phyloP scores from a whole-genome alignment of 2,797 vertebrate species.

The Alcedo quadribrachys region DNA sequence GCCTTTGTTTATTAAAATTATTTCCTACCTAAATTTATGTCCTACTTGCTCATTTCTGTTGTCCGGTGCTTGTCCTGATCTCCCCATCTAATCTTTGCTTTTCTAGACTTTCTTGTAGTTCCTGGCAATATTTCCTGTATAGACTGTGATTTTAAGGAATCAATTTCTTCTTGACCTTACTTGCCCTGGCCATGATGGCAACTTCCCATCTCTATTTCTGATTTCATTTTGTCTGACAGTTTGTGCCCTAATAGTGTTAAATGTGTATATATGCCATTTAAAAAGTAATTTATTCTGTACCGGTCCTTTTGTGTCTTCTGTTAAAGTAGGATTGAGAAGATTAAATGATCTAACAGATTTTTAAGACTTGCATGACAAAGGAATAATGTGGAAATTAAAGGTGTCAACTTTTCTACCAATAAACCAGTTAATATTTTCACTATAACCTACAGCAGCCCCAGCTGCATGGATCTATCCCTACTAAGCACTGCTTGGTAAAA shows the following conservation, averaged over 20 bases:
- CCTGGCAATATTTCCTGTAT: neutral
- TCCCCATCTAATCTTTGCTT: neutral
- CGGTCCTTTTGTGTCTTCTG: neutral
- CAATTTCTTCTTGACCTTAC: slow-evolving; percentile 22
- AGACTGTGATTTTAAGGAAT: slow-evolving; percentile 21
- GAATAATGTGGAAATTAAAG: neutral
- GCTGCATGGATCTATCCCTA: neutral
- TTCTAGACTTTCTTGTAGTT: neutral
- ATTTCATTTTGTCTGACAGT: neutral
- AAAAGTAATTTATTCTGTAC: slow-evolving; percentile 40
- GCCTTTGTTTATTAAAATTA: neutral
- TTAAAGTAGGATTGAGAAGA: slow-evolving; percentile 7
- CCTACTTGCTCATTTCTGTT: neutral
- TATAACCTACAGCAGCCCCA: neutral
- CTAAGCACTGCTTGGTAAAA: neutral
- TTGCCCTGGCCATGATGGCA: neutral
- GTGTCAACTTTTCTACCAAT: neutral
- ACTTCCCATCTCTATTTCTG: neutral
- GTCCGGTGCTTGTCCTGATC: neutral
- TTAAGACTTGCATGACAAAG: neutral
- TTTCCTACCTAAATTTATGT: slow-evolving; percentile 1
- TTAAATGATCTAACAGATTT: neutral
- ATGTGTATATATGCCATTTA: neutral
- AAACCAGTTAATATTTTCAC: neutral
- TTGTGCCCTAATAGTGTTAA: slow-evolving; percentile 7